Percentiles rank a stretch among this genome's conserved stretches.
phyloP scores from a whole-genome alignment of 2,113 vertebrate genomes.

The Ceyx melanurus region DNA sequence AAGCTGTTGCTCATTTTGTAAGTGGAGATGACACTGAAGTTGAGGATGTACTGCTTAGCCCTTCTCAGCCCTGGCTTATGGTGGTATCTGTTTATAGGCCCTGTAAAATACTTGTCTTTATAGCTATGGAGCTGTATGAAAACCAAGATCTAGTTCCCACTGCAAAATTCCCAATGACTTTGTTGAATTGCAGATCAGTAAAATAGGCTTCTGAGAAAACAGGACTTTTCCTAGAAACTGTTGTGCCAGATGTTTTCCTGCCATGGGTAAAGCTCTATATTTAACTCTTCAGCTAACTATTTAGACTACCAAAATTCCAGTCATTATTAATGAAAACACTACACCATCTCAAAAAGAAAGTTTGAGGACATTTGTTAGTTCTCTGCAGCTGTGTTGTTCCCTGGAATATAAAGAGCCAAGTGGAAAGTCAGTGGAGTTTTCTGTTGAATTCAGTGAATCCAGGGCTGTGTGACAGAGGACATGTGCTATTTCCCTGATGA shows the following conservation, averaged over 20 bases:
- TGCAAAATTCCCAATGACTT: conserved; percentile 10
- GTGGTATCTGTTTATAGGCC: neutral
- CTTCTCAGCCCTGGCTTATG: neutral
- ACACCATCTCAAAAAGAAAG: neutral
- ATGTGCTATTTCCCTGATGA: neutral
- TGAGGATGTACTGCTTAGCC: neutral
- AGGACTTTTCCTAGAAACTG: neutral
- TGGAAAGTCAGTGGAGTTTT: neutral
- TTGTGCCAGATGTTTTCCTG: conserved; percentile 27
- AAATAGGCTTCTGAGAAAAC: conserved; percentile 1
- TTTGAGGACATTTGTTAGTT: neutral
- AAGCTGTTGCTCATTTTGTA: neutral
- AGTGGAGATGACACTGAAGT: neutral
- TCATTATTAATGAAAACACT: conserved; percentile 43
- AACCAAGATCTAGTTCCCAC: neutral
- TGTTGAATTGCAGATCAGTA: neutral
- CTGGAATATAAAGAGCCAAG: neutral
- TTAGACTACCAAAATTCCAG: neutral
- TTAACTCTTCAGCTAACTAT: neutral
- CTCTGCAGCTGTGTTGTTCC: neutral
- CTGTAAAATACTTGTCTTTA: neutral
- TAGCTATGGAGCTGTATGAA: neutral
- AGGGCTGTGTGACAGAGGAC: neutral
- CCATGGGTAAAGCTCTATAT: conserved; percentile 6
- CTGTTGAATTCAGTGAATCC: neutral